These are phyloP conservation scores for Pygoscelis antarcticus DNA, from an alignment of 2,113 vertebrate species.

Conservation along the genomic window DNA sequence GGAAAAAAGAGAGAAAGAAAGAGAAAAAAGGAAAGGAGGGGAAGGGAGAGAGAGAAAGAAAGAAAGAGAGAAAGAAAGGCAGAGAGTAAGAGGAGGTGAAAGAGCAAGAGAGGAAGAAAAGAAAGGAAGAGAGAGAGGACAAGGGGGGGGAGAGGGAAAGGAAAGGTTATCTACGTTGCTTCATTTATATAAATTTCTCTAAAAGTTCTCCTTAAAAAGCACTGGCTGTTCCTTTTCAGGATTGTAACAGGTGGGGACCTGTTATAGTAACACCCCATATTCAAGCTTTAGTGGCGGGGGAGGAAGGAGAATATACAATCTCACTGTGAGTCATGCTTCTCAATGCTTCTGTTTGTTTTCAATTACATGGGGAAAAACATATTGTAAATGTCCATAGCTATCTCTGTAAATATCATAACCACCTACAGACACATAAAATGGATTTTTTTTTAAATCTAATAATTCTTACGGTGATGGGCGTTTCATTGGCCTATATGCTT, in stretches of 20 bases:
- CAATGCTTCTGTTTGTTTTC: not conserved
- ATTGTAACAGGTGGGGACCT: not conserved
- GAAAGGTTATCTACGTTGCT: not conserved
- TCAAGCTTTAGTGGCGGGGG: not conserved
- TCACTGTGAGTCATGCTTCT: not conserved
- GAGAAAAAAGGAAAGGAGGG: accelerated
- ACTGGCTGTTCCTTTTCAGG: not conserved
- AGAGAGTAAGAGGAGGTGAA: accelerated
- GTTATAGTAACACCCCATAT: not conserved
- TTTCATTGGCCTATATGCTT: not conserved
- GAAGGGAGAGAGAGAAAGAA: not conserved
- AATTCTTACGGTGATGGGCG: not conserved
- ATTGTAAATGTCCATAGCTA: not conserved
- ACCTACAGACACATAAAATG: not conserved
- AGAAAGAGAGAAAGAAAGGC: accelerated
- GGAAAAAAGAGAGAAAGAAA: not conserved
- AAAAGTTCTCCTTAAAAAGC: not conserved
- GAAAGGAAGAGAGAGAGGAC: too few relatives aligned
- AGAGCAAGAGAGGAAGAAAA: too few relatives aligned
- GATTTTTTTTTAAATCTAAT: not conserved
- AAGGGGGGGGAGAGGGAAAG: accelerated
- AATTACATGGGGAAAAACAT: not conserved
- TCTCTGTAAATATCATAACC: not conserved
- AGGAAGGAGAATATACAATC: not conserved
- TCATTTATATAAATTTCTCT: not conserved